Percentiles rank a stretch among this genome's conserved stretches.
Evolutionary conservation across 1,140 invertebrate species (phyloP).

Genomic region (Trinorchestia longiramus): DNA sequence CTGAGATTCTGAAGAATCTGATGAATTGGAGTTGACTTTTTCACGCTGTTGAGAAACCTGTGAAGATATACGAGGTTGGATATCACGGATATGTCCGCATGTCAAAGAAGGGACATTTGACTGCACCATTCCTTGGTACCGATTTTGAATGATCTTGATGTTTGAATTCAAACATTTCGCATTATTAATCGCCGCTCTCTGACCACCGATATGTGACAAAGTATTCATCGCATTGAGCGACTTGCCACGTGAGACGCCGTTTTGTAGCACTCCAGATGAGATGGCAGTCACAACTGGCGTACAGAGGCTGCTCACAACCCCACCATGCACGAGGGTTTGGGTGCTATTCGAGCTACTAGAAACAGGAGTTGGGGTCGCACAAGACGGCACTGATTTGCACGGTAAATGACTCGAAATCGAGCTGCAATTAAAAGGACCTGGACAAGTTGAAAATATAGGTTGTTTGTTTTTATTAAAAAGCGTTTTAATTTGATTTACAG

Average conservation of each 20-base stretch:
- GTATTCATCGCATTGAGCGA: not conserved
- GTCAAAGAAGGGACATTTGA: not conserved
- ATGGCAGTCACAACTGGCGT: not conserved
- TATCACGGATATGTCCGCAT: not conserved
- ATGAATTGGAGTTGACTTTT: slow-evolving; percentile 9
- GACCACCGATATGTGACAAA: not conserved
- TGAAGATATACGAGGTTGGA: not conserved
- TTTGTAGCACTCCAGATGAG: not conserved
- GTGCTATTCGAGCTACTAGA: not conserved
- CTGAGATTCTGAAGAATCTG: slow-evolving; percentile 19
- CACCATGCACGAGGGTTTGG: not conserved
- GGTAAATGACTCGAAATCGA: not conserved
- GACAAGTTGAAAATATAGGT: not conserved
- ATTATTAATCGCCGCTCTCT: not conserved
- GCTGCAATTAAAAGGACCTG: not conserved
- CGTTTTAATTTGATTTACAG: slow-evolving; percentile 10
- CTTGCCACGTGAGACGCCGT: not conserved
- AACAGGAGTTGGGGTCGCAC: not conserved
- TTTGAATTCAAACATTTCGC: not conserved
- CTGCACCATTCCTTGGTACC: not conserved
- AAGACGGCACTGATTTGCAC: not conserved
- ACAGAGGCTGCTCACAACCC: not conserved
- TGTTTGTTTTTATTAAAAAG: slow-evolving; percentile 40
- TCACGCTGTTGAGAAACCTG: not conserved
- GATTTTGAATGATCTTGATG: not conserved